Percentiles rank a stretch among this genome's conserved stretches.
Evolutionary conservation across 2,888 invertebrate species (phyloP).

Genomic region (Pachycephus smyrnensis): DNA sequence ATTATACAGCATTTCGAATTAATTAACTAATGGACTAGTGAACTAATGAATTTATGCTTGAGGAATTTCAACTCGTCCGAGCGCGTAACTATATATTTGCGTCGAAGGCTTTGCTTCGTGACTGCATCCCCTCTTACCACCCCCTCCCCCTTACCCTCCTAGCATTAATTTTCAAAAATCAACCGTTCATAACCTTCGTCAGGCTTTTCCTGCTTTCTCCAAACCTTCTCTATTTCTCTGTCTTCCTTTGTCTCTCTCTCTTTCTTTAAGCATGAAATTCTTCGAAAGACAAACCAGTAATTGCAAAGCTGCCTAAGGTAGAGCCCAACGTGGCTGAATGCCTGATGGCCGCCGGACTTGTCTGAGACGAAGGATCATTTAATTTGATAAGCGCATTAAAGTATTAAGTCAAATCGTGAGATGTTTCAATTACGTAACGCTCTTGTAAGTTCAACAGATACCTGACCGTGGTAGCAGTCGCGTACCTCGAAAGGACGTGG

Average conservation of each 20-base stretch:
- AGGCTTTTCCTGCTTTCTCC: not conserved
- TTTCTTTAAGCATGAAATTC: too few relatives aligned
- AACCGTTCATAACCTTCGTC: too few relatives aligned
- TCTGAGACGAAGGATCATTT: not conserved
- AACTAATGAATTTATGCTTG: constrained; percentile 56
- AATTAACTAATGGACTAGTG: constrained; percentile 64
- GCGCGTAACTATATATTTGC: not conserved
- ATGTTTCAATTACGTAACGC: not conserved
- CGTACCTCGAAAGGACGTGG: not conserved
- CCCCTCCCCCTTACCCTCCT: too few relatives aligned
- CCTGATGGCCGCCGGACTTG: not conserved
- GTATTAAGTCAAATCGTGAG: not conserved
- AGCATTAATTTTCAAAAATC: not conserved
- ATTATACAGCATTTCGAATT: constrained; percentile 55
- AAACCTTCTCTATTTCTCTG: too few relatives aligned
- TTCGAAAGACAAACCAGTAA: not conserved
- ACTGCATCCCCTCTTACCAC: not conserved
- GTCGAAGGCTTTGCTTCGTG: not conserved
- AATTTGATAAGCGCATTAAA: constrained; percentile 27
- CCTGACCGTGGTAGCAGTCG: not conserved
- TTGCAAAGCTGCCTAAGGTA: not conserved
- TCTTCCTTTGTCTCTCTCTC: too few relatives aligned
- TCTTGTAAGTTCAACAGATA: not conserved
- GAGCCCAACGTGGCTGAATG: not conserved
- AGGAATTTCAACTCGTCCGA: constrained; percentile 15